Evolutionary conservation across 1,140 invertebrate genomes (phyloP).

Genomic region (Calephelis nemesis): DNA sequence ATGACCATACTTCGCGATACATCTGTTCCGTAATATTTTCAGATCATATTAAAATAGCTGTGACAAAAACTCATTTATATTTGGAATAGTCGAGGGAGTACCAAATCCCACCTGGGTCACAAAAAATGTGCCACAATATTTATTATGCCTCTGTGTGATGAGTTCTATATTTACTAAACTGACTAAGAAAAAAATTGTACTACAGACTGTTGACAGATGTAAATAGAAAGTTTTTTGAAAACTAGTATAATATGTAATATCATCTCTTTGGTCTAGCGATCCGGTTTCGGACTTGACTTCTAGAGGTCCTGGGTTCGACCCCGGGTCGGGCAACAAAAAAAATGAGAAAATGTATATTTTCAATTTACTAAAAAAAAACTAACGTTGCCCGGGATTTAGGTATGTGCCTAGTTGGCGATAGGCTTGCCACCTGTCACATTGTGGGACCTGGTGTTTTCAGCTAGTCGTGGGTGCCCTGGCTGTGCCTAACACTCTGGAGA

Average conservation of each 20-base stretch:
- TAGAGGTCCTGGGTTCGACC: too few species aligned
- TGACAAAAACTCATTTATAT: conserved; percentile 53
- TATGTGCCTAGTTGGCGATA: too few species aligned
- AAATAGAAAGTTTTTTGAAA: neutral
- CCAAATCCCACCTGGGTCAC: conserved; percentile 47
- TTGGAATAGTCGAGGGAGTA: conserved; percentile 42
- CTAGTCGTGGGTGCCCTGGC: too few species aligned
- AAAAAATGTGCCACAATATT: conserved; percentile 37
- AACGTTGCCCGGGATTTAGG: too few species aligned
- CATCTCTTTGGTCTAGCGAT: too few species aligned
- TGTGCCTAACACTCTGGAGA: too few species aligned
- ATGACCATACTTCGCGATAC: conserved; percentile 21
- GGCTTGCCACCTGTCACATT: too few species aligned
- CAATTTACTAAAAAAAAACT: too few species aligned
- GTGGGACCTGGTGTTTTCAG: too few species aligned
- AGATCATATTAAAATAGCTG: conserved; percentile 47
- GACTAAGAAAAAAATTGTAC: neutral
- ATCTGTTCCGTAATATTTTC: conserved; percentile 40
- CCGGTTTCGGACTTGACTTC: too few species aligned
- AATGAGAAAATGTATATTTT: too few species aligned
- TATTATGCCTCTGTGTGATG: neutral
- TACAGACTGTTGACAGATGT: neutral
- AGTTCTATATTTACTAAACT: neutral
- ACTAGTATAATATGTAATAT: neutral
- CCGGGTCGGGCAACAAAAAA: too few species aligned